These are phyloP conservation scores for Echeneis naucrates DNA, from an alignment of 2,797 vertebrate genomes.

Conservation along the genomic window DNA sequence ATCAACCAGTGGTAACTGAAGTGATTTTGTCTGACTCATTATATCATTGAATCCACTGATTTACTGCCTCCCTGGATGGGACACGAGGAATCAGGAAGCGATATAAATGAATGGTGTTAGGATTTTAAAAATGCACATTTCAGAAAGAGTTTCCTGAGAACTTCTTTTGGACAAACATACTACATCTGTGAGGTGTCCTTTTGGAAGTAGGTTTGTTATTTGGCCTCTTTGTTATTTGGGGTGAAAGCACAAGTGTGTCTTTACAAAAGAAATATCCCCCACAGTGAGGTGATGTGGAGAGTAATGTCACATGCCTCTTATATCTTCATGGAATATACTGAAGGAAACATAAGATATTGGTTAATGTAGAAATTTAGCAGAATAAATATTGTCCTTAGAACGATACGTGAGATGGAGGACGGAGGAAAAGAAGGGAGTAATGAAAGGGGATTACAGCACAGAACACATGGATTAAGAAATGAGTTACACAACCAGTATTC, in stretches of 20 bases:
- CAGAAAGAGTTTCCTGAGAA: conserved; percentile 5
- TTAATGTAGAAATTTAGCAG: neutral
- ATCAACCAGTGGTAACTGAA: neutral
- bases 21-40: neutral
- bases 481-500: neutral
- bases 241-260: neutral
- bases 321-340: neutral
- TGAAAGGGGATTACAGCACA: neutral
- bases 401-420: neutral
- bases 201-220: too few relatives aligned
- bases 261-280: neutral
- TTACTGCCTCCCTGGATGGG: too few relatives aligned
- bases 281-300: neutral
- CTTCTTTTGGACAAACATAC: neutral
- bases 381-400: neutral
- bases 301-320: neutral
- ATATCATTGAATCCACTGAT: too few relatives aligned
- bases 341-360: neutral
- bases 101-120: neutral
- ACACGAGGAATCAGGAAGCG: neutral
- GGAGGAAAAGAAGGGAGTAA: neutral
- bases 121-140: neutral
- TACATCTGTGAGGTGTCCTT: neutral
- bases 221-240: conserved; percentile 4
- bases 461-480: neutral